These are phyloP conservation scores for Sebastes melanostomus DNA, from an alignment of 2,797 vertebrate genomes.

Conservation along the genomic window DNA sequence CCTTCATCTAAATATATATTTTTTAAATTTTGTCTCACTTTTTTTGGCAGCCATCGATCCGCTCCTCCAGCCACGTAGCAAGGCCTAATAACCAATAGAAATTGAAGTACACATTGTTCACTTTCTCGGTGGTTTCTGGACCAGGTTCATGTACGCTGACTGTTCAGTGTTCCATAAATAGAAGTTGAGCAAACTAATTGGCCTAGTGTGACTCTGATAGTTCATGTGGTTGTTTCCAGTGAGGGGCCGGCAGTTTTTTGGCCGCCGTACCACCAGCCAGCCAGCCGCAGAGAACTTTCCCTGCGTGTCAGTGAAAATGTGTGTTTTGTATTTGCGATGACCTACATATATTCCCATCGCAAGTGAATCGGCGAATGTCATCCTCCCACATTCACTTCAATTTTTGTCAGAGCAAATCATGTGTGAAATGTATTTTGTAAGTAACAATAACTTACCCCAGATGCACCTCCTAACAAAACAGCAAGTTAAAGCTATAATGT, in stretches of 20 bases:
- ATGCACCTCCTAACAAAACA: not conserved
- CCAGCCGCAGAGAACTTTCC: constrained; percentile 47
- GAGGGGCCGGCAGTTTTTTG: constrained; percentile 38
- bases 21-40: not conserved
- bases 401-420: not conserved
- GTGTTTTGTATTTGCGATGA: constrained; percentile 50
- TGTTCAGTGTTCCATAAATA: constrained; percentile 62
- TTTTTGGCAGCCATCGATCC: not conserved
- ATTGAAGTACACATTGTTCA: constrained; percentile 9
- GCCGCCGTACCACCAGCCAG: constrained; percentile 6
- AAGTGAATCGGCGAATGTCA: not conserved
- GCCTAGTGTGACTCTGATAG: constrained; percentile 42
- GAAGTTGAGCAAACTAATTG: constrained; percentile 55
- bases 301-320: constrained; percentile 38
- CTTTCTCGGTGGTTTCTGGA: constrained; percentile 25
- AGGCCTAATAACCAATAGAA: not conserved
- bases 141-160: constrained; percentile 16
- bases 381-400: not conserved
- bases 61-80: not conserved
- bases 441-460: not conserved
- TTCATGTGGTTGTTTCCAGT: constrained; percentile 58
- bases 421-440: not conserved
- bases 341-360: constrained; percentile 37
- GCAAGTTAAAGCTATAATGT: not conserved
- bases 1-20: constrained; percentile 11